Percentiles rank a stretch among this genome's conserved stretches.
These are phyloP conservation scores for Drosophila murphyi DNA, from an alignment of 1,140 invertebrate genomes.

Conservation along the genomic window DNA sequence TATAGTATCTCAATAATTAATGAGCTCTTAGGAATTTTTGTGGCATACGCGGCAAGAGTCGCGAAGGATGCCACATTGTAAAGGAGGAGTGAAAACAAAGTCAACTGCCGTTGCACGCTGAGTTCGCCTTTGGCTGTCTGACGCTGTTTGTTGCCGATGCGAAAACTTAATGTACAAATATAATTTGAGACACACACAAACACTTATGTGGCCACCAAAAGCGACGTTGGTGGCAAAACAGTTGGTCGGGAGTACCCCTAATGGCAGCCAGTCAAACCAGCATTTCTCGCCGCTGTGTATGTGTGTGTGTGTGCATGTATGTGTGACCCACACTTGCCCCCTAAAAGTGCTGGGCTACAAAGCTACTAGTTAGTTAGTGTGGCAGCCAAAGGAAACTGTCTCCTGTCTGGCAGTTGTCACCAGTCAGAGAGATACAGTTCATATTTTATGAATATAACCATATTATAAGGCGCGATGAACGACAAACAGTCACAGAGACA, in stretches of 20 bases:
- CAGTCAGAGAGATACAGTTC: constrained; percentile 52
- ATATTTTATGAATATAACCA: constrained; percentile 82
- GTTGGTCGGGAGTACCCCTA: constrained; percentile 23
- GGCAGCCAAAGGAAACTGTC: constrained; percentile 33
- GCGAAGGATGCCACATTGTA: constrained; percentile 28
- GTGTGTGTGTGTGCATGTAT: not conserved
- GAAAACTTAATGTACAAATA: constrained; percentile 82
- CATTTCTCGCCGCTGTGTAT: constrained; percentile 24
- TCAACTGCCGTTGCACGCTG: constrained; percentile 67
- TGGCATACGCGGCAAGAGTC: constrained; percentile 56
- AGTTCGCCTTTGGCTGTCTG: constrained; percentile 53
- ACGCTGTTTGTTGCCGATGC: constrained; percentile 35
- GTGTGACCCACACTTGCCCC: constrained; percentile 53
- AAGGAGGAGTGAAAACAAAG: constrained; percentile 53
- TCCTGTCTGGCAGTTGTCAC: constrained; percentile 63
- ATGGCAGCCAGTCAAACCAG: constrained; percentile 50
- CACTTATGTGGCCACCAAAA: constrained; percentile 74
- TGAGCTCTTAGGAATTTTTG: constrained; percentile 83
- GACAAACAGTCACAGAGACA: constrained; percentile 37
- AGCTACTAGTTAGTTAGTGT: constrained; percentile 64
- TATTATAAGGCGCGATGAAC: constrained; percentile 65
- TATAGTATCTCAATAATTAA: constrained; percentile 83
- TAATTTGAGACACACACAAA: constrained; percentile 81
- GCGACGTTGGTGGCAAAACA: constrained; percentile 17
- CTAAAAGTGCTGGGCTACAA: constrained; percentile 63